Base-by-base conservation (phyloP, 1,140 invertebrate genomes). In the Trichonephila clavata region DNA sequence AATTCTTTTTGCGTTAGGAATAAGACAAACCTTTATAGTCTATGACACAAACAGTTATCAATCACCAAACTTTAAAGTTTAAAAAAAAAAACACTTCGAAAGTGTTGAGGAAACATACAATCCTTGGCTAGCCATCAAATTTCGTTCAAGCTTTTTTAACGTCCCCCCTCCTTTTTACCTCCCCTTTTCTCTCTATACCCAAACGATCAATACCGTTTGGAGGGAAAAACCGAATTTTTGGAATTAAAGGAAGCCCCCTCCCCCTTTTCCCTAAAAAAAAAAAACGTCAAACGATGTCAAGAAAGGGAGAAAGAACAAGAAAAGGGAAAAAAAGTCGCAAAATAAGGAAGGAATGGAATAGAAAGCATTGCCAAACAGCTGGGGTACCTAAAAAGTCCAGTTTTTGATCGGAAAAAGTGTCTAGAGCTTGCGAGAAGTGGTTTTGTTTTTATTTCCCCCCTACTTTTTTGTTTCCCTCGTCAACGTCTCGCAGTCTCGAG, bases 101-200 rank as follows among this genome's bases (percentile, higher is more conserved):
- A 59, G 81, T 59, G 57, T 84, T 84, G 81, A 32, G 24, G 60
- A 57, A 92, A 84, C 60, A 50, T 21, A 68, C 39, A 68, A 92
- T 39, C 80, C 77, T 65, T 60, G 80, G 68, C 89, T 24, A 60
- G 90, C 90, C 80, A 92, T 92, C 90, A 92, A 92, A 92, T 92
- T 92, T 68, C 77, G 77, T 68, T 92, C 90, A 92, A 68, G 80
- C 90, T 61, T 39, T 60, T 90, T 81, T 39, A 43, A 32, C 87
- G 14, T 32, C 39, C 10, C 39, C 57, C 57, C 43, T 59, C 24
- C 27, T 87, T 2, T 71, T 32, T 32, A 32, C 32, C 32, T 32
- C 32, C 20, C 18, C 39, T 43, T 88, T 32, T 63, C 63, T 68
- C 39, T 68, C 43, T n/a, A 65, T 18, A 7, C 59, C 60, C 8